Percentiles rank a stretch among this genome's conserved stretches.
phyloP scores from a whole-genome alignment of 2,797 vertebrate species.

The Phataginus tetradactyla region DNA sequence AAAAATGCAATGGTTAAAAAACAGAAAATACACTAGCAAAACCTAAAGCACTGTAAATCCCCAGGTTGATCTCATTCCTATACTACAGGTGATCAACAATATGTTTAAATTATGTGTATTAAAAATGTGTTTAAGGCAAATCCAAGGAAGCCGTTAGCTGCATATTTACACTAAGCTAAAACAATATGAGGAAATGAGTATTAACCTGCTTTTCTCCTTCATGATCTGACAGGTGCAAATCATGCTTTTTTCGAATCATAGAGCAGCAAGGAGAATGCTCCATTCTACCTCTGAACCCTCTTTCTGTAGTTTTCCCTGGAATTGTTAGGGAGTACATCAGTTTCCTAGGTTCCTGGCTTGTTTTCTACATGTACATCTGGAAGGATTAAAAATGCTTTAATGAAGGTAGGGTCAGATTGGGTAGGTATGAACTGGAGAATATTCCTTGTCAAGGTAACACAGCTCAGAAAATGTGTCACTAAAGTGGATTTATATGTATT shows the following conservation, averaged over 20 bases:
- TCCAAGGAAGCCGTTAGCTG: background rate
- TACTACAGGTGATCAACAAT: background rate
- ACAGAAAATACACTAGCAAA: background rate
- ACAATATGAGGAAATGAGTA: background rate
- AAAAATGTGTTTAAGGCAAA: background rate
- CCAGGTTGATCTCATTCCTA: slow-evolving; percentile 5
- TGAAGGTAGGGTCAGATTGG: background rate
- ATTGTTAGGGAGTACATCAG: background rate
- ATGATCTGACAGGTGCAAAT: background rate
- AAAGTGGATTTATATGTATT: background rate
- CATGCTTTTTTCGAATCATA: background rate
- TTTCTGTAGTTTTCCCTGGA: background rate
- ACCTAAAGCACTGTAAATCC: background rate
- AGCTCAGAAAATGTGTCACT: slow-evolving; percentile 14
- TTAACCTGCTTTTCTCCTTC: background rate
- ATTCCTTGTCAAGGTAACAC: background rate
- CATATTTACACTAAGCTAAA: background rate
- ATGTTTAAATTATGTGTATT: background rate
- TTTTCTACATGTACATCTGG: background rate
- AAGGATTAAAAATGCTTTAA: slow-evolving; percentile 26
- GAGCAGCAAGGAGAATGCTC: background rate
- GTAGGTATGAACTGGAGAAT: background rate
- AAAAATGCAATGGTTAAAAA: background rate
- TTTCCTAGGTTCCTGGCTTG: background rate
- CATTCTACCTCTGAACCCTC: background rate